Evolutionary conservation across 2,113 vertebrate genomes (phyloP), one percentile per base, ranked within the genome.

Genomic region (Odocoileus virginianus): DNA sequence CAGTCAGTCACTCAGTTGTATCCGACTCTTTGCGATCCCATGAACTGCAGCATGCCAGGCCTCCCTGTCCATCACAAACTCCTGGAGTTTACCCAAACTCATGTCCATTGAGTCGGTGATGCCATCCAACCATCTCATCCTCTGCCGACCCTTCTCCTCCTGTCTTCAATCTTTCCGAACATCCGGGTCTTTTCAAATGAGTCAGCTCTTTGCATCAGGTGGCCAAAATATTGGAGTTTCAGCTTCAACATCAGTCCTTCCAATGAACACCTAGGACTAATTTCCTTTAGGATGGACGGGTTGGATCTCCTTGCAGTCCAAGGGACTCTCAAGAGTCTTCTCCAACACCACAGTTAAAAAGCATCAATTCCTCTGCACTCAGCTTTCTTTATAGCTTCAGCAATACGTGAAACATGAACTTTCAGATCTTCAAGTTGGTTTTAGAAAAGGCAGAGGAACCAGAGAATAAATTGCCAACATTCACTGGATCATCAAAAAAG

Each of bases 1-100:
- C 25, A 6, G 79, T n/a, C n/a, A 36, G 64, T 36, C 2, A 0
- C 4, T 71, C n/a, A 23, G 19, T 71, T 0, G 0, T 71, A 5
- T 71, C n/a, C 1, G 0, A 12, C n/a, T 23, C 19, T 67, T 67
- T 71, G 67, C 0, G 0, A 12, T n/a, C 67, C n/a, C 67, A 40
- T 40, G 67, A 71, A 36, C 64, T 4, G 0, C 17, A 71, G 64
- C n/a, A 40, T 2, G 1, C 10, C 10, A 71, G n/a, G 67, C 67
- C n/a, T 71, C n/a, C 19, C n/a, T 40, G 17, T 23, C n/a, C 67
- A 71, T 40, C 5, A 40, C 67, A 19, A 71, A 36, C n/a, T 67
- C 64, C 64, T 2, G 1, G 5, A 71, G 64, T 71, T 25, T 10
- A 57, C 55, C 23, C 23, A 58, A 58, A 71, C 64, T 36, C n/a